phyloP scores from a whole-genome alignment of 1,140 invertebrate species.

The Leguminivora glycinivorella region DNA sequence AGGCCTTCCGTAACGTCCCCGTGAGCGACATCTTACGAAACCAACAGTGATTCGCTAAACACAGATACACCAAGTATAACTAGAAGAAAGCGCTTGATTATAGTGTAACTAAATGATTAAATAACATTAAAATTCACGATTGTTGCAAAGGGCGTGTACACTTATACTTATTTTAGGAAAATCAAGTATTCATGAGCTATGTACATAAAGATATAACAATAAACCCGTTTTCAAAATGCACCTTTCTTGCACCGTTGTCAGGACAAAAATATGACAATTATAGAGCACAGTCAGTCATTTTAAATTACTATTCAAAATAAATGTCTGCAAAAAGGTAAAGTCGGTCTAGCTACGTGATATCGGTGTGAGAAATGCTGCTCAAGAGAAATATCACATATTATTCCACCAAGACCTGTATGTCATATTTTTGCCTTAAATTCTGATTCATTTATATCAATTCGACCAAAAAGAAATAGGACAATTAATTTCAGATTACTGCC shows the following conservation, averaged over 20 bases:
- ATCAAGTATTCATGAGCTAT: conserved; percentile 8
- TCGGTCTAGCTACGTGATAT: not conserved
- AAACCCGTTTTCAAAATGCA: conserved; percentile 16
- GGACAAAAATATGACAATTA: not conserved
- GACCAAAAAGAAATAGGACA: not conserved
- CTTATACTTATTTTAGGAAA: conserved; percentile 16
- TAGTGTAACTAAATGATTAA: conserved; percentile 27
- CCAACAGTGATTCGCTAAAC: conserved; percentile 11
- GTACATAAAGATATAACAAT: conserved; percentile 13
- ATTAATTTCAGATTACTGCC: not conserved
- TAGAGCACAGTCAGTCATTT: not conserved
- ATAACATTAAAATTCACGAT: conserved; percentile 24
- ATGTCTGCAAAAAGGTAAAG: not conserved
- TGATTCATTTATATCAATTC: not conserved
- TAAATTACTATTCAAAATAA: not conserved
- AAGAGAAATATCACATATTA: not conserved
- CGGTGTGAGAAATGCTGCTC: not conserved
- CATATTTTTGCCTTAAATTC: not conserved
- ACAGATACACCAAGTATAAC: conserved; percentile 26
- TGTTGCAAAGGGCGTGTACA: conserved; percentile 18
- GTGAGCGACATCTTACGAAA: conserved; percentile 18
- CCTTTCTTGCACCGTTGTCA: not conserved
- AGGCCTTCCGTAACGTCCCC: conserved; percentile 36
- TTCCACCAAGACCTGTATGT: not conserved
- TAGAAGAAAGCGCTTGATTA: conserved; percentile 28